Evolutionary conservation across 1,140 invertebrate genomes (phyloP).

Genomic region (Brachionus asplanchnoidis): DNA sequence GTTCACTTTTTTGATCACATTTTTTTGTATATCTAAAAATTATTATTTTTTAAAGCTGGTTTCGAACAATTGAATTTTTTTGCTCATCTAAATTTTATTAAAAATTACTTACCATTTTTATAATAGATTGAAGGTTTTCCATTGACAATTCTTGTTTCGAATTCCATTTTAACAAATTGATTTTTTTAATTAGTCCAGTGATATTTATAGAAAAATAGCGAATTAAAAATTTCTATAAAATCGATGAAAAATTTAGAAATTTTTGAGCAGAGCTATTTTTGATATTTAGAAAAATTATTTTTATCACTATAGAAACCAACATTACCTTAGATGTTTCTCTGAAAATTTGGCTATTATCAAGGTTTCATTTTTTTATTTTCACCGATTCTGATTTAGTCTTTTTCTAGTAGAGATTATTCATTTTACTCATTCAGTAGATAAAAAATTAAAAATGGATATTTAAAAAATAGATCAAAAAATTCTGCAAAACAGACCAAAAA

Average conservation of each 20-base stretch:
- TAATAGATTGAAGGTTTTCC: conserved; percentile 35
- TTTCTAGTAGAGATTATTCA: neutral
- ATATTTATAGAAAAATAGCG: neutral
- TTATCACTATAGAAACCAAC: neutral
- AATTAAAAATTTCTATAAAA: neutral
- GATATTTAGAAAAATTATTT: neutral
- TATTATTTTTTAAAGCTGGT: too few species aligned
- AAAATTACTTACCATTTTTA: conserved; percentile 2
- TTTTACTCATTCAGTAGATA: neutral
- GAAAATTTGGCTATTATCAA: neutral
- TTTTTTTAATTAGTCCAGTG: neutral
- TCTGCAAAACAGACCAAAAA: too few species aligned
- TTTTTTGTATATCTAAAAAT: neutral
- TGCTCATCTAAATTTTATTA: too few species aligned
- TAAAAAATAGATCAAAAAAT: too few species aligned
- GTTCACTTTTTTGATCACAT: neutral
- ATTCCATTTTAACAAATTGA: conserved; percentile 2
- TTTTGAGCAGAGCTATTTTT: neutral
- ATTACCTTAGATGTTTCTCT: neutral
- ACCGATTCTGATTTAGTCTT: neutral
- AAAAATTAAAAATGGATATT: too few species aligned
- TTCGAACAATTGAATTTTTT: too few species aligned
- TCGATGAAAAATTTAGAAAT: neutral
- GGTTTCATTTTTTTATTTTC: neutral
- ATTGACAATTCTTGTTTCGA: conserved; percentile 31